A percentile compares a stretch with the other conserved stretches of the same genome.
Conservation (phyloP, 2,113 vertebrate species). For the Crotalus helleri region DNA sequence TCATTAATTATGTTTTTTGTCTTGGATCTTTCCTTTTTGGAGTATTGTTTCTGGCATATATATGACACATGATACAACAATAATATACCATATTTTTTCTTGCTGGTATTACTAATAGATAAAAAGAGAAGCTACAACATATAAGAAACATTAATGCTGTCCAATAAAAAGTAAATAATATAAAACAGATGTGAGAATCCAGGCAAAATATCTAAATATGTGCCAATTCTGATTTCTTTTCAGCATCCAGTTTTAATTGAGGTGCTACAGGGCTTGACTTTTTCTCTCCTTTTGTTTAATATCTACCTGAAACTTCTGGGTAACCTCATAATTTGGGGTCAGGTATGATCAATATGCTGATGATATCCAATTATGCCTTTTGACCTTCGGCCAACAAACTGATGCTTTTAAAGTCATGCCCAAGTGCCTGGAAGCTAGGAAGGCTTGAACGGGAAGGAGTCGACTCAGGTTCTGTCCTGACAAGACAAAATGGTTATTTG, state of each 20-base stretch:
- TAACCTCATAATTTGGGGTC: not conserved
- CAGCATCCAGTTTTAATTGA: conserved; percentile 55
- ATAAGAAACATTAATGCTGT: conserved; percentile 41
- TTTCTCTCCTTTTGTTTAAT: not conserved
- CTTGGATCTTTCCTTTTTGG: not conserved
- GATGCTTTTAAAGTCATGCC: not conserved
- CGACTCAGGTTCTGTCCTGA: not conserved
- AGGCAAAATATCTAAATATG: conserved; percentile 57
- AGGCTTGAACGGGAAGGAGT: not conserved
- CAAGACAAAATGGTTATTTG: not conserved
- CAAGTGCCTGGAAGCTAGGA: not conserved
- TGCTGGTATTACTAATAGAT: not conserved
- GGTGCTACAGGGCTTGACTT: not conserved
- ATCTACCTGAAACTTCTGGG: not conserved
- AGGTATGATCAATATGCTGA: not conserved
- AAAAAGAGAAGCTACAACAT: not conserved
- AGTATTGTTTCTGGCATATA: not conserved
- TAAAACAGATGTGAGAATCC: conserved; percentile 30
- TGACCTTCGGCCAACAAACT: not conserved
- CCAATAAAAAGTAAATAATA: conserved; percentile 47
- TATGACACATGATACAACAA: not conserved
- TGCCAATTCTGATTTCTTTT: conserved; percentile 52
- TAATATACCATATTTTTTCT: not conserved
- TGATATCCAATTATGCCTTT: not conserved
- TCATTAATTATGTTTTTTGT: not conserved